A percentile compares a stretch with the other conserved stretches of the same genome.
Evolutionary conservation across 2,888 invertebrate genomes (phyloP).

Genomic region (Hesperia comma): DNA sequence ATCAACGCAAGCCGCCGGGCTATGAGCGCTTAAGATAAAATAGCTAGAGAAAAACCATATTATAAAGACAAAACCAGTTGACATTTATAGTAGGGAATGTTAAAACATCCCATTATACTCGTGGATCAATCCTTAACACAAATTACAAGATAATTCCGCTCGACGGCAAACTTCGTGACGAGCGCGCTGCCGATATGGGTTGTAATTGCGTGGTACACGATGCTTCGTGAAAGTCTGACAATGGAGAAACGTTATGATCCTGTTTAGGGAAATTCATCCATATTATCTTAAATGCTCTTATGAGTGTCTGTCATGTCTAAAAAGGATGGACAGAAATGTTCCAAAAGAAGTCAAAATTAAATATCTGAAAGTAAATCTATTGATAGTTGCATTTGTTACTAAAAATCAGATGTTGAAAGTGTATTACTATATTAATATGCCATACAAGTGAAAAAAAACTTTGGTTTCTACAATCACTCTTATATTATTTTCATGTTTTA

Average conservation of each 20-base stretch:
- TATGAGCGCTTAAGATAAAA: no score
- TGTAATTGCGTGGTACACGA: constrained; percentile 36
- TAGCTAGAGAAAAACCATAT: no score
- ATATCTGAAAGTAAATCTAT: no score
- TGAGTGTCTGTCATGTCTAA: background rate
- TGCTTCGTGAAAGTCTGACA: constrained; percentile 35
- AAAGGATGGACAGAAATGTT: background rate
- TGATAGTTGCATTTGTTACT: no score
- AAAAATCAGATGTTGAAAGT: no score
- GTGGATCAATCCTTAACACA: constrained; percentile 32
- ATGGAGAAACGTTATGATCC: constrained; percentile 27
- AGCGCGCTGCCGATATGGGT: constrained; percentile 36
- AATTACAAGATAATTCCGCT: constrained; percentile 35
- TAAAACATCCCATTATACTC: constrained; percentile 27
- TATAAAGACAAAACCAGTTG: no score
- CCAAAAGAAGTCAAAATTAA: no score
- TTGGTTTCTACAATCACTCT: no score
- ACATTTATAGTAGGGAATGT: background rate
- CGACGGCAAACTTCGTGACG: constrained; percentile 33
- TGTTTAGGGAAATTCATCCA: constrained; percentile 24
- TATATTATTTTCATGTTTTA: no score
- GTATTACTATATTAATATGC: no score
- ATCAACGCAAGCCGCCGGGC: no score
- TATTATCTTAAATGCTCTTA: constrained; percentile 26
- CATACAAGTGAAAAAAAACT: no score